phyloP scores from a whole-genome alignment of 2,113 vertebrate genomes.

The Vulpes lagopus region DNA sequence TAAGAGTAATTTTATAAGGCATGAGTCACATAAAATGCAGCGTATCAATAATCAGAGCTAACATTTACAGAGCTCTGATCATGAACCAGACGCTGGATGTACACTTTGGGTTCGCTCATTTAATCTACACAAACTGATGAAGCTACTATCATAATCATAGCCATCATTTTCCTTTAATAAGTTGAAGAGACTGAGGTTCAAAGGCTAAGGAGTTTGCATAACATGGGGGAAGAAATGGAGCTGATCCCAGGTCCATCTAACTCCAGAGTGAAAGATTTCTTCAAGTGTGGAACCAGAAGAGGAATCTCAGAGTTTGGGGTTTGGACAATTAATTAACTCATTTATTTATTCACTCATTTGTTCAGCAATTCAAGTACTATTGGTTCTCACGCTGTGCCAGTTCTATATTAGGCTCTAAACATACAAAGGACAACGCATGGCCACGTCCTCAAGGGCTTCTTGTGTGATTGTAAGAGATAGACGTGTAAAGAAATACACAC shows the following conservation, averaged over 20 bases:
- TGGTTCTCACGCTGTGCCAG: background rate
- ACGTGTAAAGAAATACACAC: background rate
- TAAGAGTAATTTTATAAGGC: background rate
- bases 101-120: background rate
- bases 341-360: background rate
- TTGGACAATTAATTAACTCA: background rate
- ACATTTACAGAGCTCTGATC: background rate
- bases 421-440: background rate
- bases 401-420: accelerated
- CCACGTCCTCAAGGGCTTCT: background rate
- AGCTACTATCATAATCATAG: background rate
- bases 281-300: background rate
- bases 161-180: background rate
- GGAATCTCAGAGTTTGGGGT: background rate
- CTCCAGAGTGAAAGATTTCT: background rate
- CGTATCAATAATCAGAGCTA: background rate
- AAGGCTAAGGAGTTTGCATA: background rate
- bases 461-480: background rate
- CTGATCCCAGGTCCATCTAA: background rate
- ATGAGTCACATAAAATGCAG: background rate
- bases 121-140: background rate
- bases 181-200: background rate
- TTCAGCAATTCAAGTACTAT: background rate
- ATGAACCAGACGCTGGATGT: background rate
- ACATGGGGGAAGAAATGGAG: background rate